Base-by-base conservation (phyloP, 2,888 invertebrate species). In the Autographa gamma region DNA sequence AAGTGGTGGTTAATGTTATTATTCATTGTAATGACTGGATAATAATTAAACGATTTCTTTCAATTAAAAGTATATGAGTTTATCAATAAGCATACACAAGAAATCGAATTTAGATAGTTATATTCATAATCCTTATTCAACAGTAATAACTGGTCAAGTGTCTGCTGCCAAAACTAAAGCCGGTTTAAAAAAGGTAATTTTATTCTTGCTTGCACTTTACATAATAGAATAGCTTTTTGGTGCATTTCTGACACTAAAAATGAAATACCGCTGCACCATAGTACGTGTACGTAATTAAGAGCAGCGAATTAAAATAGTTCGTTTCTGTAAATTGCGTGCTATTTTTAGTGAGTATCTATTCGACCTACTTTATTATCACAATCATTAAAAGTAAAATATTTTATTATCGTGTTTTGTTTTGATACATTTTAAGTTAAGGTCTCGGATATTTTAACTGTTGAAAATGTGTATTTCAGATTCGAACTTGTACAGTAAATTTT, bases 321-420 rank as follows among this genome's bases (percentile, higher is more conserved):
- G 18, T 56, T 73, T 54, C 68, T 73, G 74, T 73, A 64, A 64
- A 77, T 62, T 34, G 13, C 56, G 18, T 54, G 61, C 52, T 76
- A 77, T 73, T 56, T 62, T 38, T 64, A 77, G 38, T 0, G 38
- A 52, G 0, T 60, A 66, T 65, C 18, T 73, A 59, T 64, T 41
- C 66, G 71, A 71, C 67, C 67, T 79, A 77, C 18, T 75, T 77
- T 74, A 64, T 14, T 63, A 79, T 56, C 67, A 60, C 58, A 25
- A 34, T 54, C 8, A 75, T 66, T 69, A 66, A 71, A n/a, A 56
- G 60, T 56, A 60, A 56, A 25, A 9, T 25, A 56, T 56, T 25
- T 19, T 41, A 63, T 11, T n/a, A 13, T 60, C 7, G 18, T 54
- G 8, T 18, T 54, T 54, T 54, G 54, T 54, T 43, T 13, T 16